phyloP scores from a whole-genome alignment of 2,797 vertebrate species.

The Naso thynnoides region DNA sequence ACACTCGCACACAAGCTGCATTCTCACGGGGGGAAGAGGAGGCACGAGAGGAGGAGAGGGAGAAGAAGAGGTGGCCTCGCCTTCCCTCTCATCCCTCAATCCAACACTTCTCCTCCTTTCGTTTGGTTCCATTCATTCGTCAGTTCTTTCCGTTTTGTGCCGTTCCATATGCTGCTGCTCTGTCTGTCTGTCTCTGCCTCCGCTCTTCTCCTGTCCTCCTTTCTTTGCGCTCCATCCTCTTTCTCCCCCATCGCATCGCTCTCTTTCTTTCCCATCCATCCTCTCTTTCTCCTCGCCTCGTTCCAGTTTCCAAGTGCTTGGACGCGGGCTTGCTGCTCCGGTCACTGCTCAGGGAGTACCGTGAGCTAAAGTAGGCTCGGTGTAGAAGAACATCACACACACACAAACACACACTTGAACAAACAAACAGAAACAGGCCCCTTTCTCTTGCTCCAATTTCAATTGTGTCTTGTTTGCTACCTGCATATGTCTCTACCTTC shows the following conservation, averaged over 20 bases:
- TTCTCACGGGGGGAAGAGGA: conserved; percentile 68
- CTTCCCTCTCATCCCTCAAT: conserved; percentile 81
- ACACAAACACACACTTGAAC: conserved; percentile 30
- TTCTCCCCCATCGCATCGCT: conserved; percentile 64
- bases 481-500: conserved; percentile 74
- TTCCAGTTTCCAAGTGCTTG: conserved; percentile 79
- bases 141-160: conserved; percentile 78
- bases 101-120: conserved; percentile 83
- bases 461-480: conserved; percentile 78
- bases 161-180: conserved; percentile 68
- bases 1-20: conserved; percentile 19
- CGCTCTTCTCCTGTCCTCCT: conserved; percentile 68
- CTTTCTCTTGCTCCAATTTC: conserved; percentile 80
- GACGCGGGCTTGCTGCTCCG: conserved; percentile 69
- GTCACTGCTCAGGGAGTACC: conserved; percentile 82
- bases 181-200: conserved; percentile 50
- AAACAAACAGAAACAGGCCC: background rate
- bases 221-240: conserved; percentile 76
- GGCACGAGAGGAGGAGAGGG: conserved; percentile 60
- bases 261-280: conserved; percentile 79
- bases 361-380: conserved; percentile 74
- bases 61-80: conserved; percentile 74
- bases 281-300: conserved; percentile 68
- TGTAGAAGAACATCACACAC: conserved; percentile 62
- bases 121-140: conserved; percentile 78